A percentile compares a stretch with the other conserved stretches of the same genome.
These are phyloP conservation scores for Raja brachyura DNA, from an alignment of 2,113 vertebrate genomes.

Conservation along the genomic window DNA sequence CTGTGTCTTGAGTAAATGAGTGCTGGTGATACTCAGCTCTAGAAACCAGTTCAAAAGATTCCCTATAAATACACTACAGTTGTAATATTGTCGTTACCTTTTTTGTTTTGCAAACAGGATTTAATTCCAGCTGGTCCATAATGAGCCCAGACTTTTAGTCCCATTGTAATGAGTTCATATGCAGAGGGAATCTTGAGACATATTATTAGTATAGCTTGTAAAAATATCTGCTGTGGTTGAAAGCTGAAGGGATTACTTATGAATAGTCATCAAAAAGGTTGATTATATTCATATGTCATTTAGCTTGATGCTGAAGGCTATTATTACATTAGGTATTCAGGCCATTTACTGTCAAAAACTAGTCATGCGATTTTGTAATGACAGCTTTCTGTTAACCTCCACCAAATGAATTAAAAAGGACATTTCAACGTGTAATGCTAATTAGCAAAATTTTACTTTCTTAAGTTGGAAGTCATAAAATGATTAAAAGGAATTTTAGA, in stretches of 20 bases:
- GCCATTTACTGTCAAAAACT: conserved; percentile 66
- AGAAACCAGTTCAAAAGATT: too few relatives aligned
- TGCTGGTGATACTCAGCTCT: too few relatives aligned
- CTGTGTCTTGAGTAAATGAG: too few relatives aligned
- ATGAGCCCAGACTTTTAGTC: not conserved
- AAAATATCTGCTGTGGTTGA: conserved; percentile 72
- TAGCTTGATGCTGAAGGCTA: conserved; percentile 77
- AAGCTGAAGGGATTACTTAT: conserved; percentile 76
- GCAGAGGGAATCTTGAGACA: conserved; percentile 67
- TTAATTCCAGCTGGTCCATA: not conserved
- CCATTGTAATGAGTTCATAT: conserved; percentile 32
- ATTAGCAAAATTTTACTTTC: not conserved
- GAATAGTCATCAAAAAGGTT: conserved; percentile 82
- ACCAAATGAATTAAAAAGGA: conserved; percentile 63
- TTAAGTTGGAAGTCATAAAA: not conserved
- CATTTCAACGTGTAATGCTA: conserved; percentile 43
- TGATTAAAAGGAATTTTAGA: not conserved
- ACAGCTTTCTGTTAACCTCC: conserved; percentile 67
- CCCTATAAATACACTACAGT: too few relatives aligned
- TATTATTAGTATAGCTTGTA: conserved; percentile 64
- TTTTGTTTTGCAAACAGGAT: not conserved
- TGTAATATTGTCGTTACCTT: not conserved
- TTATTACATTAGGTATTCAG: conserved; percentile 76
- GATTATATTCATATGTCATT: conserved; percentile 86
- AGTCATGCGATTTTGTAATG: conserved; percentile 69